Base-by-base conservation (phyloP, 1,140 invertebrate genomes). In the Calliopsis andreniformis region DNA sequence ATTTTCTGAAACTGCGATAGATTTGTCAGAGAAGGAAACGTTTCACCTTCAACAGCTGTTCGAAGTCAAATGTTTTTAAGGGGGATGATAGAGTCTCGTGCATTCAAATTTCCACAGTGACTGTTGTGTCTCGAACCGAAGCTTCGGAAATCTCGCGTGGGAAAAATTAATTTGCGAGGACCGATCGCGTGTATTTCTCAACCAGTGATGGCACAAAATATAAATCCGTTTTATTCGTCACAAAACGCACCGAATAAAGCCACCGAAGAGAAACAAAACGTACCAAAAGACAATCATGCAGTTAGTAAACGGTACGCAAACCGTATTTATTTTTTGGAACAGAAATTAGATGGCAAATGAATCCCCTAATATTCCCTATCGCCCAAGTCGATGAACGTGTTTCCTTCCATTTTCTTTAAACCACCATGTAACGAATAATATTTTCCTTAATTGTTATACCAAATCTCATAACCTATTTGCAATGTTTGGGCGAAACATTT, bases 241-340 rank as follows among this genome's bases (percentile, higher is more conserved):
- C 94, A 94, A 78, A 94, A 94, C 63, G 93, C 94, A 83, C 93
- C 93, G 61, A 92, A 92, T 43, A 96, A 97, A 93, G 95, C 95
- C 63, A 94, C 94, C 85, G 95, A 96, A 86, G 95, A 96, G 86
- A 92, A 91, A 78, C 95, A 94, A 82, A 94, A 94, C 85, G 92
- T 94, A 88, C 93, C 95, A 75, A 96, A 96, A 90, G 96, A 96
- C 89, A 96, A 96, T 93, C 96, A 97, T 92, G 96, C 96, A 88
- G 96, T 97, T 68, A 96, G 95, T 91, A 97, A 96, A 95, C 95
- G 96, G 96, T 96, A 93, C 91, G 92, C 87, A 30, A 39, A 28
- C 14, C 64, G 23, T 10, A n/a, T 75, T 28, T 8, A 35, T 39
- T 20, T 20, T 28, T 53, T 42, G 6, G 8, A n/a, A 30, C 16